Evolutionary conservation across 2,797 vertebrate genomes (phyloP).

Genomic region (Poeciliopsis turneri): DNA sequence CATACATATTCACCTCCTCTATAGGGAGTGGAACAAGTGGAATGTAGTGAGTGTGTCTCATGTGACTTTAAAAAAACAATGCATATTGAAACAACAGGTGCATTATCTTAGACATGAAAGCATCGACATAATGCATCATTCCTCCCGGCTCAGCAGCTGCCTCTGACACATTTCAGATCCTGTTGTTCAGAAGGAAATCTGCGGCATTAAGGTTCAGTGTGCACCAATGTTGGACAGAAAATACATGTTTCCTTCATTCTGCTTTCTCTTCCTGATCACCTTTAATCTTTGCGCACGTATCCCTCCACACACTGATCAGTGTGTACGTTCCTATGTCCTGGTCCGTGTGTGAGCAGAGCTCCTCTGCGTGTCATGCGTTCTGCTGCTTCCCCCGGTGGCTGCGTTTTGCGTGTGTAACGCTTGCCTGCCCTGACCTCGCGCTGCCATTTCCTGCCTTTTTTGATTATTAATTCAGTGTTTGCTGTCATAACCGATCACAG

Average conservation of each 20-base stretch:
- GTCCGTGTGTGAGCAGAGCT: conserved; percentile 17
- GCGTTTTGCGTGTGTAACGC: conserved; percentile 19
- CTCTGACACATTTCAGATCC: conserved; percentile 14
- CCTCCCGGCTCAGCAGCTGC: conserved; percentile 16
- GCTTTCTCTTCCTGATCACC: conserved; percentile 21
- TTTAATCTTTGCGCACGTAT: conserved; percentile 2
- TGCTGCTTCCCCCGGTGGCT: conserved; percentile 49
- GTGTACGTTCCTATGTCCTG: neutral
- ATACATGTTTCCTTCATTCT: neutral
- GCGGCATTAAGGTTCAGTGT: neutral
- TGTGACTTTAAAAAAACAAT: neutral
- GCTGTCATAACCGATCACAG: conserved; percentile 66
- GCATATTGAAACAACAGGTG: conserved; percentile 17
- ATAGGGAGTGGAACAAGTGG: too few relatives aligned
- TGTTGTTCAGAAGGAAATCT: conserved; percentile 15
- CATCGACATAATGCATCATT: neutral
- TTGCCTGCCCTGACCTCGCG: conserved; percentile 35
- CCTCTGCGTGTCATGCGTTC: conserved; percentile 43
- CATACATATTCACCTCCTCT: neutral
- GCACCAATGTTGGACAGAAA: conserved; percentile 9
- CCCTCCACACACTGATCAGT: neutral
- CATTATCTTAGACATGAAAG: neutral
- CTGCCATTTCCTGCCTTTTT: conserved; percentile 57
- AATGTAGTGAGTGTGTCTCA: too few relatives aligned
- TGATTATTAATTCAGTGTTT: conserved; percentile 77